These are phyloP conservation scores for Chelon labrosus DNA, from an alignment of 2,797 vertebrate species.

Conservation along the genomic window DNA sequence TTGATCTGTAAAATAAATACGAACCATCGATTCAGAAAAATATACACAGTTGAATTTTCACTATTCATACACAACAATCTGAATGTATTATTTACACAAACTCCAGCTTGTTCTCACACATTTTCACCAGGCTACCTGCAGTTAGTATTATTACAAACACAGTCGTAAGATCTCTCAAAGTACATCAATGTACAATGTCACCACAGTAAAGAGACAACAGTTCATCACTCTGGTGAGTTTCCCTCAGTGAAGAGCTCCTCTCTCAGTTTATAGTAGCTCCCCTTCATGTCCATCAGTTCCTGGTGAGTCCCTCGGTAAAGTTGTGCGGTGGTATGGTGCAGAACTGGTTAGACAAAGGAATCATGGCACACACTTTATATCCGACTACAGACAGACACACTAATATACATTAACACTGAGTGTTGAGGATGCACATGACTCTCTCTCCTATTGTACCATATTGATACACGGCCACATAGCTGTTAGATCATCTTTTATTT, in stretches of 20 bases:
- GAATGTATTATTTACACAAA: not conserved
- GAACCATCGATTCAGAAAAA: not conserved
- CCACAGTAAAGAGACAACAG: rapidly evolving
- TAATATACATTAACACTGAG: not conserved
- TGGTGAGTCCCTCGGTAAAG: conserved; percentile 73
- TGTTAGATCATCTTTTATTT: rapidly evolving
- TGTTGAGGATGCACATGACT: not conserved
- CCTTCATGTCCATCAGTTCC: conserved; percentile 79
- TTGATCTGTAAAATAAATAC: conserved; percentile 24
- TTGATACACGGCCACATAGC: not conserved
- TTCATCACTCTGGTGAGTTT: not conserved
- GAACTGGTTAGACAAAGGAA: conserved; percentile 9
- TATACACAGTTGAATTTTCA: rapidly evolving
- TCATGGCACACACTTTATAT: not conserved
- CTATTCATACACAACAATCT: not conserved
- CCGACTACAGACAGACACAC: rapidly evolving
- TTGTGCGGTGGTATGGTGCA: not conserved
- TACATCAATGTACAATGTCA: not conserved
- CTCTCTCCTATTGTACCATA: not conserved
- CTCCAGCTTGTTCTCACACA: rapidly evolving
- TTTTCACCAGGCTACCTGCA: not conserved
- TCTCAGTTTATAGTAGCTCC: conserved; percentile 81
- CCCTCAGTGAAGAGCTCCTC: conserved; percentile 72
- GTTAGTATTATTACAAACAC: not conserved
- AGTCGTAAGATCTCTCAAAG: not conserved